Base-by-base conservation (phyloP, 2,797 vertebrate genomes). In the Ataeniobius toweri region DNA sequence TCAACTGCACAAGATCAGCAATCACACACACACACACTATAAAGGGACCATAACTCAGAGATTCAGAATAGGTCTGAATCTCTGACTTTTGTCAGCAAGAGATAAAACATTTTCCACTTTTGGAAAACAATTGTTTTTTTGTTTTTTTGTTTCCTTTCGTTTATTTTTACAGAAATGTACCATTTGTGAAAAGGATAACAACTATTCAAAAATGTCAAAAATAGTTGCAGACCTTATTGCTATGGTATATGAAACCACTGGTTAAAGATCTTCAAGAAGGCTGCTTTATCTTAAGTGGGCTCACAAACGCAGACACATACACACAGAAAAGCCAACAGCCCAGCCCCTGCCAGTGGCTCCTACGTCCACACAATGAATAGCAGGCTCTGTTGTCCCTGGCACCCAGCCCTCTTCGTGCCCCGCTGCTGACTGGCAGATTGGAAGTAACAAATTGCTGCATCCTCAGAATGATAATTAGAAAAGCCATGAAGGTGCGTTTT, bases 391-490 rank as follows among this genome's bases (percentile, higher is more conserved):
- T 91, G 84, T 77, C 65, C 3, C 92, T 98, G 97, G 97, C 97
- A 96, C 93, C 73, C 89, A 91, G 96, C 98, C 97, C 95, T 96
- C 96, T 96, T 96, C 96, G 75, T 95, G 96, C 80, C 96, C 96
- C 81, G 94, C 93, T 94, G 94, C 95, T 95, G 97, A 96, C 96
- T 96, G 96, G 96, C 98, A 97, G 96, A 96, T 97, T 97, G 96
- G 97, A 98, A 97, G 96, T 96, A 97, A 98, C 97, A 98, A 99
- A 99, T 98, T 97, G 97, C 96, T 96, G 97, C 96, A 96, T 97
- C 97, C 96, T 97, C 96, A 95, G 98, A 99, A 99, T 99, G 96
- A 98, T 98, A 98, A 99, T 98, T 97, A 99, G 97, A 92, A 93
- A 85, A 96, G 94, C 94, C 96, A 96, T 97, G 97, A 99, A 98